phyloP scores from a whole-genome alignment of 2,113 vertebrate species.

The Haemorhous mexicanus region DNA sequence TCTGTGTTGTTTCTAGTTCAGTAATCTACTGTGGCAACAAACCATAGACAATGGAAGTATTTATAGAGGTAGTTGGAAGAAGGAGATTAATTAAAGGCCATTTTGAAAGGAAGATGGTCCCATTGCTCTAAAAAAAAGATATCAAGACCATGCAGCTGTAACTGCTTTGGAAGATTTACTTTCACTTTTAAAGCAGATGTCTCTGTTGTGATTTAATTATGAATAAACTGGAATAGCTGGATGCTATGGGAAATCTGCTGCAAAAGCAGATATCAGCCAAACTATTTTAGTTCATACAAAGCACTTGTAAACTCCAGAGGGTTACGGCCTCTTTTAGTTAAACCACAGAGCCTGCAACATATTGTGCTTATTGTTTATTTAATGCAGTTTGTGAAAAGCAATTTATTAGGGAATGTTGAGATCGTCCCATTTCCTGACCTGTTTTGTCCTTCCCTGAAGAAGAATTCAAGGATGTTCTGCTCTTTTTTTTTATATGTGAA shows the following conservation, averaged over 20 bases:
- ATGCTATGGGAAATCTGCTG: neutral
- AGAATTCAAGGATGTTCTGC: neutral
- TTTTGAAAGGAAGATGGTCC: neutral
- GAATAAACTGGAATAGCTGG: neutral
- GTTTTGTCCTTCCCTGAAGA: neutral
- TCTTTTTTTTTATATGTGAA: neutral
- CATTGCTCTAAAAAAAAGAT: neutral
- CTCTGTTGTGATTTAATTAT: neutral
- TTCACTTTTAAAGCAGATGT: neutral
- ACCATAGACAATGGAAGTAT: neutral
- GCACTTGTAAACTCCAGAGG: neutral
- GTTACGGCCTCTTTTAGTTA: neutral
- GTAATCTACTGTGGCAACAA: neutral
- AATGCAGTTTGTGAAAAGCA: neutral
- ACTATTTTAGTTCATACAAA: neutral
- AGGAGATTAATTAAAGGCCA: neutral
- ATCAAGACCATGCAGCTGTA: neutral
- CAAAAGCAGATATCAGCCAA: neutral
- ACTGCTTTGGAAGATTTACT: neutral
- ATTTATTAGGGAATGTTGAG: rapidly evolving
- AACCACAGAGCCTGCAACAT: neutral
- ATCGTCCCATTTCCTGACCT: neutral
- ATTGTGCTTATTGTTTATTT: neutral
- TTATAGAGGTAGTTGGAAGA: neutral
- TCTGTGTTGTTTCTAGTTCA: neutral